Evolutionary conservation across 2,113 vertebrate species (phyloP).

Genomic region (Xiphorhynchus elegans): DNA sequence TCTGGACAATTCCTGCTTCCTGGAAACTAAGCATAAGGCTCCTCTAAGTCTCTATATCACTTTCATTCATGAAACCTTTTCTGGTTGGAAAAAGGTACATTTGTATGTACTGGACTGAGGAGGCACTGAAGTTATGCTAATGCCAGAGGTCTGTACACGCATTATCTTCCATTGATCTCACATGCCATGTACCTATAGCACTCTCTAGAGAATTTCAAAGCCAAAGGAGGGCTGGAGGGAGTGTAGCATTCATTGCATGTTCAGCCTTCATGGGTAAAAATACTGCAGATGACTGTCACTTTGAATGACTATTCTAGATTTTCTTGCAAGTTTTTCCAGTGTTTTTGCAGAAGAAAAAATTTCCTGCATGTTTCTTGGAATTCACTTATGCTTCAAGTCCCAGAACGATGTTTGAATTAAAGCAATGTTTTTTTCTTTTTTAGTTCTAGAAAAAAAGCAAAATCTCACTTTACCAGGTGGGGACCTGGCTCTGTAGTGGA

Average conservation of each 20-base stretch:
- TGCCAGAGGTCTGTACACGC: neutral
- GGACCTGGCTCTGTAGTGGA: neutral
- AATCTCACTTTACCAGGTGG: neutral
- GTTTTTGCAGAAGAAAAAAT: neutral
- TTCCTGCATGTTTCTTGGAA: neutral
- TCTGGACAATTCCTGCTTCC: neutral
- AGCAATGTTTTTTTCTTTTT: neutral
- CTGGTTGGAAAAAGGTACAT: neutral
- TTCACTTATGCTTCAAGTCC: neutral
- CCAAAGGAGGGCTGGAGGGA: neutral
- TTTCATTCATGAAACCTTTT: neutral
- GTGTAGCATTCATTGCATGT: neutral
- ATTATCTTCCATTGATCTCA: neutral
- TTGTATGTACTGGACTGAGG: neutral
- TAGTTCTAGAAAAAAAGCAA: neutral
- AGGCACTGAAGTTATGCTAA: neutral
- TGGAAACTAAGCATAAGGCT: neutral
- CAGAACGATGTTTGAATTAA: neutral
- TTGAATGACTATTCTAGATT: neutral
- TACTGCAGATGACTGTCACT: neutral
- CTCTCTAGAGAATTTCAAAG: neutral
- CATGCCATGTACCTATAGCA: neutral
- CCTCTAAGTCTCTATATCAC: neutral
- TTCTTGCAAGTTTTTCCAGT: neutral
- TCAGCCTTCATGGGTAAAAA: neutral